Percentiles rank a stretch among this genome's conserved stretches.
Conservation (phyloP, 1,140 invertebrate genomes). For the Macrobrachium rosenbergii region DNA sequence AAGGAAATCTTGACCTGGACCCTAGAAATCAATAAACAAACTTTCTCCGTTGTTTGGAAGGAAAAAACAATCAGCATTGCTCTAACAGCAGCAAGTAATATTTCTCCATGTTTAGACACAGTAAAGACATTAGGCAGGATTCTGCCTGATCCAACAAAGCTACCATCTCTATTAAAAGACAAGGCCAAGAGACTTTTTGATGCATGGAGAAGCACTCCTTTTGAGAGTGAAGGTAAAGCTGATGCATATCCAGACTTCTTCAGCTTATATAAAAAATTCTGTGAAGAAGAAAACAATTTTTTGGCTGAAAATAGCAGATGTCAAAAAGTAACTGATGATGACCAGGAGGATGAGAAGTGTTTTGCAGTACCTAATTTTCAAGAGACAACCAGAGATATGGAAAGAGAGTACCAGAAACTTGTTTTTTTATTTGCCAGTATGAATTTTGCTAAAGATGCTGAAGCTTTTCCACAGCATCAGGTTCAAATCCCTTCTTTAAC, state of each 20-base stretch:
- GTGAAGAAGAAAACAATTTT: too few species aligned
- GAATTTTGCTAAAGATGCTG: conserved; percentile 37
- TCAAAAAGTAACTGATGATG: too few species aligned
- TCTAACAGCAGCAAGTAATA: conserved; percentile 35
- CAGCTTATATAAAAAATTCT: too few species aligned
- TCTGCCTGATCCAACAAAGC: conserved; percentile 10
- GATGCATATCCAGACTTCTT: too few species aligned
- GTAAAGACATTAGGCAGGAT: conserved; percentile 16
- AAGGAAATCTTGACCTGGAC: conserved; percentile 33
- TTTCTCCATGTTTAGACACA: background rate
- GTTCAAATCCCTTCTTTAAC: conserved; percentile 16
- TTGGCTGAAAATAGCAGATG: too few species aligned
- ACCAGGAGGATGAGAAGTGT: too few species aligned
- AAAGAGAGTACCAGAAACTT: conserved; percentile 41
- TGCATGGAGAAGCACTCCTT: conserved; percentile 34
- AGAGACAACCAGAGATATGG: background rate
- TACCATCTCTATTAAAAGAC: conserved; percentile 39
- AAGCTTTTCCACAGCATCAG: conserved; percentile 24
- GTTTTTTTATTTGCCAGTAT: conserved; percentile 35
- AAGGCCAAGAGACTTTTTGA: conserved; percentile 38
- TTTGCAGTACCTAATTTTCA: too few species aligned
- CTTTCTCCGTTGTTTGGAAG: conserved; percentile 17
- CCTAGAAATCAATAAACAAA: conserved; percentile 1
- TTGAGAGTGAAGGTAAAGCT: background rate
- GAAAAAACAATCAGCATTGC: conserved; percentile 26